These are phyloP conservation scores for Nezara viridula DNA, from an alignment of 2,888 invertebrate genomes.

Conservation along the genomic window DNA sequence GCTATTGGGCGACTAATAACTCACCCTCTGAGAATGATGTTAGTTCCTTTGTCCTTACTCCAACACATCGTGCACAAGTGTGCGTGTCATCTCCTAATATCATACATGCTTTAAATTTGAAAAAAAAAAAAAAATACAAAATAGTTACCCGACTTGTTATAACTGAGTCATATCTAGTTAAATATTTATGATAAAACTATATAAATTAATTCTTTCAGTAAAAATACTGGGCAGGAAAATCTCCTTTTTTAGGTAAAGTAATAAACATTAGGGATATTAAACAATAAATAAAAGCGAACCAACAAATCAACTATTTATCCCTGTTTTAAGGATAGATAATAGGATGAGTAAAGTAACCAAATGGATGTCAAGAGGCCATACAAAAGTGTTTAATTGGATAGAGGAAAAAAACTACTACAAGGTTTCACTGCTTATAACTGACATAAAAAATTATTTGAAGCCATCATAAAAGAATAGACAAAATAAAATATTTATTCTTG, in stretches of 20 bases:
- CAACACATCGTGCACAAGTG: conserved; percentile 63
- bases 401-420: not conserved
- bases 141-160: not conserved
- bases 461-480: not conserved
- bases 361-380: not conserved
- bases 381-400: not conserved
- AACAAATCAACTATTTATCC: not conserved
- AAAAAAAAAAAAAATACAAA: not conserved
- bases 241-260: not conserved
- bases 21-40: conserved; percentile 62
- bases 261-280: not conserved
- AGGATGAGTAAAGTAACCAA: not conserved
- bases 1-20: conserved; percentile 55
- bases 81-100: conserved; percentile 61
- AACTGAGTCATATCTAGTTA: not conserved
- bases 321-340: not conserved
- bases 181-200: not conserved
- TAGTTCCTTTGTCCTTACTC: conserved; percentile 58
- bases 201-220: not conserved
- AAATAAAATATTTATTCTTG: not conserved
- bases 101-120: conserved; percentile 25
- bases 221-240: not conserved
- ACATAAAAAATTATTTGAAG: not conserved
- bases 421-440: not conserved
- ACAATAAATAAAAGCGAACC: not conserved